A percentile compares a stretch with the other conserved stretches of the same genome.
Conservation (phyloP, 2,113 vertebrate genomes). For the Rhombomys opimus region DNA sequence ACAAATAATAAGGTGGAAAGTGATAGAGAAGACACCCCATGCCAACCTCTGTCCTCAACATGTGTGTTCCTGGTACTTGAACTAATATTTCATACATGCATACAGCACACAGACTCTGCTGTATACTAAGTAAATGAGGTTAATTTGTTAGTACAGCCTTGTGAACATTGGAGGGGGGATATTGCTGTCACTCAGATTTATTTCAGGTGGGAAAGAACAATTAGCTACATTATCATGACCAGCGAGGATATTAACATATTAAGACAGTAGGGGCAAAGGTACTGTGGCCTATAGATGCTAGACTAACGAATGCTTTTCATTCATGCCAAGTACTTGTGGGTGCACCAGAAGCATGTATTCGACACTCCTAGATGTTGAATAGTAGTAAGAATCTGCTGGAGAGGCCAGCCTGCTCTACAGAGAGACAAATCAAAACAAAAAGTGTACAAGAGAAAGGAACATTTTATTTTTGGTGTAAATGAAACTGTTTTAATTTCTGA, state of each 20-base stretch:
- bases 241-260: no score
- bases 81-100: not conserved
- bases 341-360: not conserved
- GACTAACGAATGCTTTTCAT: not conserved
- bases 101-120: not conserved
- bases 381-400: not conserved
- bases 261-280: not conserved
- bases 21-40: not conserved
- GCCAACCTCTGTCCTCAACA: not conserved
- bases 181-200: not conserved
- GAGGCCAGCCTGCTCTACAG: no score
- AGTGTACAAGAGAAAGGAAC: not conserved
- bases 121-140: not conserved
- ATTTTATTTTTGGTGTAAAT: slow-evolving; percentile 15
- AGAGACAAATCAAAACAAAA: no score
- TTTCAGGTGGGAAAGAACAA: not conserved
- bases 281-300: not conserved
- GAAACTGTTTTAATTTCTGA: not conserved
- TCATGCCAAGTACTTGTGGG: not conserved
- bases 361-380: not conserved
- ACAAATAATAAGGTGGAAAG: not conserved
- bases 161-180: not conserved
- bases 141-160: not conserved
- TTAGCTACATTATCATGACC: no score
- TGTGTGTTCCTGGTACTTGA: not conserved